A percentile compares a stretch with the other conserved stretches of the same genome.
These are phyloP conservation scores for Lepidurus arcticus DNA, from an alignment of 1,140 invertebrate genomes.

Conservation along the genomic window DNA sequence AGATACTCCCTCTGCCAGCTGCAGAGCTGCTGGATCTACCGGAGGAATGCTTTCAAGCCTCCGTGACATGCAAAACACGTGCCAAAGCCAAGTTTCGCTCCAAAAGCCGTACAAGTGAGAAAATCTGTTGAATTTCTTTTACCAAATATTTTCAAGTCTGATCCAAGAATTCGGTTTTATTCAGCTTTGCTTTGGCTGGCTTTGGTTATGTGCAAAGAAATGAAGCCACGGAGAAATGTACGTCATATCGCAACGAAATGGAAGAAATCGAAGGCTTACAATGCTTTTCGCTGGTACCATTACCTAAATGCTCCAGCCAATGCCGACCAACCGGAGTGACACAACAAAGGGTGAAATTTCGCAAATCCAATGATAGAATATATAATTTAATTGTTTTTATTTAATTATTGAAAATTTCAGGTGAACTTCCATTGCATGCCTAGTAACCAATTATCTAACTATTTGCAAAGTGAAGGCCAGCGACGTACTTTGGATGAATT, in stretches of 20 bases:
- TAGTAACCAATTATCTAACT: slow-evolving; percentile 25
- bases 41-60: slow-evolving; percentile 22
- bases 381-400: neutral
- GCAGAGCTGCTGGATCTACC: slow-evolving; percentile 13
- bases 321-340: slow-evolving; percentile 3
- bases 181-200: neutral
- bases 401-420: neutral
- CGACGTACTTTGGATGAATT: slow-evolving; percentile 29
- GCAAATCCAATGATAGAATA: neutral
- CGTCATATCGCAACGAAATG: slow-evolving; percentile 24
- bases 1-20: slow-evolving; percentile 23
- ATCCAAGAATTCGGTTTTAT: neutral
- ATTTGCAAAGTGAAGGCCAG: slow-evolving; percentile 21
- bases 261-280: slow-evolving; percentile 9
- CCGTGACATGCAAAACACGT: slow-evolving; percentile 23
- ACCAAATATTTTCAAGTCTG: neutral
- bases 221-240: neutral
- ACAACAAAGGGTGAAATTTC: slow-evolving; percentile 25
- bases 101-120: neutral
- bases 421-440: slow-evolving; percentile 31
- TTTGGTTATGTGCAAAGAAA: neutral
- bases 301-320: slow-evolving; percentile 17
- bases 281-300: slow-evolving; percentile 32
- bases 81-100: neutral
- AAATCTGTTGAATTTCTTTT: neutral